These are phyloP conservation scores for Nasua narica DNA, from an alignment of 2,797 vertebrate genomes.

Conservation along the genomic window DNA sequence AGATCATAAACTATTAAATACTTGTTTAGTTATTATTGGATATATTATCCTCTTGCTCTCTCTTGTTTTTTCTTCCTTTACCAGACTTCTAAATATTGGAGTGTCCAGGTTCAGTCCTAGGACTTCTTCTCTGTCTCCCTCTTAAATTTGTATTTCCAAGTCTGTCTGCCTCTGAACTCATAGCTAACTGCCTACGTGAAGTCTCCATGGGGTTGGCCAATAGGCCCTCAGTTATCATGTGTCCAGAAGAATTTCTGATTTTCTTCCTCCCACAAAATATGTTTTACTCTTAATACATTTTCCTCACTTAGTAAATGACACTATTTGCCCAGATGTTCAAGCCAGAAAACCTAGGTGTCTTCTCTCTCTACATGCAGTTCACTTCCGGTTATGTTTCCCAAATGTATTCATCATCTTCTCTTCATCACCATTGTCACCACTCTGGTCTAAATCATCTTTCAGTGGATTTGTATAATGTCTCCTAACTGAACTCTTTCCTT, in stretches of 20 bases:
- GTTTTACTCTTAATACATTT: neutral
- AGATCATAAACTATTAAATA: conserved; percentile 30
- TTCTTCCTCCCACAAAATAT: neutral
- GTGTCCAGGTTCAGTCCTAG: neutral
- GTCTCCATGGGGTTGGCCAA: neutral
- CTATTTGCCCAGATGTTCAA: neutral
- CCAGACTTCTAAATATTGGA: neutral
- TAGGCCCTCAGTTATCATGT: neutral
- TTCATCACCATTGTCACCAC: neutral
- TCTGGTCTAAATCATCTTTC: neutral
- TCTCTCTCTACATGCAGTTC: neutral
- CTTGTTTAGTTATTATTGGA: conserved; percentile 3
- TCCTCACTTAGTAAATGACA: neutral
- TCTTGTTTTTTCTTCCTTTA: neutral
- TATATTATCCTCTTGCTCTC: neutral
- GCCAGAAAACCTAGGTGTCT: neutral
- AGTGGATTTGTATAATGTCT: neutral
- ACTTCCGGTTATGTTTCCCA: neutral
- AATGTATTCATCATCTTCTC: neutral
- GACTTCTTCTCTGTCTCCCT: neutral
- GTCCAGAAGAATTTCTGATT: neutral
- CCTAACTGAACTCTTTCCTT: neutral
- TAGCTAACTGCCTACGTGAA: neutral
- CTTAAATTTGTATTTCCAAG: neutral
- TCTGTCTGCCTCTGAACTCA: neutral